Conservation (phyloP, 2,113 vertebrate genomes). For the Vireo altiloquus region DNA sequence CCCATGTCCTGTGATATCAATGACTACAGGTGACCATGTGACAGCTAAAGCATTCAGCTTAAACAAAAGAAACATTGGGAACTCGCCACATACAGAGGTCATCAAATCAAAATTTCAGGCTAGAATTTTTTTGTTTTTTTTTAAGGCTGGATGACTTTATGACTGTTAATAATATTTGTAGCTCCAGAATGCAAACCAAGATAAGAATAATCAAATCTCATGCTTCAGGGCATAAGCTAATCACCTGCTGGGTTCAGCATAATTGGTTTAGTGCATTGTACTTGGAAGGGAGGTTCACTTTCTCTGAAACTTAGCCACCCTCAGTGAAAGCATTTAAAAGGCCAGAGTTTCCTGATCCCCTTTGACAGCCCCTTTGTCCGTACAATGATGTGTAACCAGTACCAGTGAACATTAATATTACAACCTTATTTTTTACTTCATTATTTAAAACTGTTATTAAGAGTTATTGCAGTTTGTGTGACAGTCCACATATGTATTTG, state of each 20-base stretch:
- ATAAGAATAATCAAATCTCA: conserved; percentile 60
- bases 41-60: not conserved
- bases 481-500: not conserved
- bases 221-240: conserved; percentile 56
- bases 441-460: not conserved
- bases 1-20: not conserved
- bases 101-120: not conserved
- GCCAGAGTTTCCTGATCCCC: not conserved
- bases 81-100: not conserved
- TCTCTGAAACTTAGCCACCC: not conserved
- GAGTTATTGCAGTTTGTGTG: not conserved
- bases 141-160: conserved; percentile 10
- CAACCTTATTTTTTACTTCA: not conserved
- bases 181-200: conserved; percentile 11
- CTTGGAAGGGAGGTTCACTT: conserved; percentile 5
- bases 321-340: not conserved
- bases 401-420: not conserved
- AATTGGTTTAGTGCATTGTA: conserved; percentile 44
- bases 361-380: conserved; percentile 16
- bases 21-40: not conserved
- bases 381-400: not conserved
- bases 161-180: conserved; percentile 10
- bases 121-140: not conserved
- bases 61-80: not conserved
- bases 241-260: conserved; percentile 39